Evolutionary conservation across 2,888 invertebrate species (phyloP).

Genomic region (Bellardia pandia): DNA sequence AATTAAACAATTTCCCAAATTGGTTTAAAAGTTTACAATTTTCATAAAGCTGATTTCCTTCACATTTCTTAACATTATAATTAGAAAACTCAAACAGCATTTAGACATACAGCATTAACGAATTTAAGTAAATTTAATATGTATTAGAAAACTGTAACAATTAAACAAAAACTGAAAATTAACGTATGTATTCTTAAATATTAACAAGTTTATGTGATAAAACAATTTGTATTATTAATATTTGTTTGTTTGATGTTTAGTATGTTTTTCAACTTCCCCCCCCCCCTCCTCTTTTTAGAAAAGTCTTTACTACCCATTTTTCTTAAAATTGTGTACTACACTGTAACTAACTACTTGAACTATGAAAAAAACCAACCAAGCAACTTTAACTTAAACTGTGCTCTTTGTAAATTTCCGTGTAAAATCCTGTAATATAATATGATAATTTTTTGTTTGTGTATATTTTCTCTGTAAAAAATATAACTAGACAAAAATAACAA

Average conservation of each 20-base stretch:
- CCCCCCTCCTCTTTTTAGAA: neutral
- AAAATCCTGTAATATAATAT: conserved; percentile 76
- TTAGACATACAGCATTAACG: conserved; percentile 61
- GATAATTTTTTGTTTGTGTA: conserved; percentile 55
- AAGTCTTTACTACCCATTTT: conserved; percentile 72
- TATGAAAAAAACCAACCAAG: neutral
- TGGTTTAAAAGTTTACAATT: neutral
- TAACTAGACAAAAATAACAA: conserved; percentile 29
- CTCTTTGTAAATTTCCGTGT: conserved; percentile 81
- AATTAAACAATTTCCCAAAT: too few species aligned
- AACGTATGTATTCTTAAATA: conserved; percentile 39
- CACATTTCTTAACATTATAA: neutral
- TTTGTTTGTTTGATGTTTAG: neutral
- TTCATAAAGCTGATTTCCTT: neutral
- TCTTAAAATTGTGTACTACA: conserved; percentile 30
- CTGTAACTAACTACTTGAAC: neutral
- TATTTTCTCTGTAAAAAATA: conserved; percentile 51
- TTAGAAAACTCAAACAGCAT: conserved; percentile 44
- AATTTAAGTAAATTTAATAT: conserved; percentile 57
- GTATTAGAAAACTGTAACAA: conserved; percentile 6
- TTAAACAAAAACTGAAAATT: neutral
- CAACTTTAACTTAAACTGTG: conserved; percentile 21
- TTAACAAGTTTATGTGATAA: conserved; percentile 64
- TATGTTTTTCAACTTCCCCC: neutral
- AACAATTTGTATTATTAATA: conserved; percentile 23